phyloP scores from a whole-genome alignment of 1,140 invertebrate species.

The Ceratina japonica region DNA sequence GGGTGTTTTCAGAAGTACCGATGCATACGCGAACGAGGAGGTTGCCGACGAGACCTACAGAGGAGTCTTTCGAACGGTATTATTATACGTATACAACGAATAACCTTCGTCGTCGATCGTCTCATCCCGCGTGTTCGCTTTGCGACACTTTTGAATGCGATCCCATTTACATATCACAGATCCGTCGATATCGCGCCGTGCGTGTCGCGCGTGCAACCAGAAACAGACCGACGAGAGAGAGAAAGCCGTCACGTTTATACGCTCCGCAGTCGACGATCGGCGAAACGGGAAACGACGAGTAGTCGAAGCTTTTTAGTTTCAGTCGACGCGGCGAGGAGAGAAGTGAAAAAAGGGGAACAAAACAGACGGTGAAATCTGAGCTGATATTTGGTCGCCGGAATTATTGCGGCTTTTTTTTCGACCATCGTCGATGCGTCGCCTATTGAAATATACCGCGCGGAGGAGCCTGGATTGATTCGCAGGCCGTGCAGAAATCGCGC shows the following conservation, averaged over 20 bases:
- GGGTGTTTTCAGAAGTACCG: neutral
- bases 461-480: constrained; percentile 4
- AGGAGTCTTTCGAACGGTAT: constrained; percentile 8
- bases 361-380: neutral
- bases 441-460: neutral
- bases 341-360: neutral
- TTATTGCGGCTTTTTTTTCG: neutral
- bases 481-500: neutral
- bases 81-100: neutral
- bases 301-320: neutral
- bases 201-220: constrained; percentile 19
- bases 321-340: neutral
- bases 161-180: constrained; percentile 27
- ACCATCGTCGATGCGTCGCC: neutral
- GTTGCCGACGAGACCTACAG: neutral
- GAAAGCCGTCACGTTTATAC: constrained; percentile 35
- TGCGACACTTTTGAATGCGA: constrained; percentile 44
- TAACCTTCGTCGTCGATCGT: constrained; percentile 31
- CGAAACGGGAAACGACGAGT: neutral
- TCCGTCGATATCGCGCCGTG: constrained; percentile 44
- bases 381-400: constrained; percentile 11
- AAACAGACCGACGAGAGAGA: constrained; percentile 7
- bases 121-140: constrained; percentile 26
- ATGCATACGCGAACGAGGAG: neutral
- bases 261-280: constrained; percentile 32